phyloP scores from a whole-genome alignment of 2,797 vertebrate species.

The Pteronotus mesoamericanus region DNA sequence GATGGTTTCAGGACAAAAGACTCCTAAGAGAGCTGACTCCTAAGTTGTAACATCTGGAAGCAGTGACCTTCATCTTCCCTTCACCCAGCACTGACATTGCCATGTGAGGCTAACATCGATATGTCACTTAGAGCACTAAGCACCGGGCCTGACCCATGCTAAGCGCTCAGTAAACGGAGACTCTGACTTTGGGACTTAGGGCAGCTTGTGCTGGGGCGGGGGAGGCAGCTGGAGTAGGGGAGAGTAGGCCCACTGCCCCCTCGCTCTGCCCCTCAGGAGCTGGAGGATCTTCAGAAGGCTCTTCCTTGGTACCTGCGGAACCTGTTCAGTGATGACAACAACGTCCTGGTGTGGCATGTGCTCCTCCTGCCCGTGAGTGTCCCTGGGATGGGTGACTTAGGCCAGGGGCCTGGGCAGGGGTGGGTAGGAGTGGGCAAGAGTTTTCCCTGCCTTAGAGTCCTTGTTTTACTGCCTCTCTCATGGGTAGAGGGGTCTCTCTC shows the following conservation, averaged over 20 bases:
- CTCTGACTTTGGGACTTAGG: background rate
- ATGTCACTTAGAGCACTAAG: background rate
- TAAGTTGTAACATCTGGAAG: background rate
- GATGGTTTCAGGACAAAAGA: background rate
- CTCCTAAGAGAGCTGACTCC: background rate
- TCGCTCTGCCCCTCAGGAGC: slow-evolving; percentile 66
- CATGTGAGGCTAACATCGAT: background rate
- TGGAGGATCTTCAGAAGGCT: slow-evolving; percentile 46
- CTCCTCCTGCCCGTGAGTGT: slow-evolving; percentile 78
- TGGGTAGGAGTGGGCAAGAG: background rate
- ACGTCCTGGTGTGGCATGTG: slow-evolving; percentile 64
- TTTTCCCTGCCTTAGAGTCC: background rate
- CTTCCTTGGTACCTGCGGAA: slow-evolving; percentile 54
- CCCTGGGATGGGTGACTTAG: rapidly evolving
- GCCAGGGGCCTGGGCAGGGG: background rate
- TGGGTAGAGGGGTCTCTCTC: background rate
- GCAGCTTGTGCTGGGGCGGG: background rate
- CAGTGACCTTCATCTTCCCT: background rate
- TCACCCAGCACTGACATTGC: background rate
- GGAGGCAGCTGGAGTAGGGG: background rate
- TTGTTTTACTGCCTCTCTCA: background rate
- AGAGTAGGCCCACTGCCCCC: rapidly evolving
- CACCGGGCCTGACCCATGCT: rapidly evolving
- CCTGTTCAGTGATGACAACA: background rate
- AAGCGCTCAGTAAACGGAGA: background rate